phyloP scores from a whole-genome alignment of 2,888 invertebrate genomes.

The Sinotaia quadrata region DNA sequence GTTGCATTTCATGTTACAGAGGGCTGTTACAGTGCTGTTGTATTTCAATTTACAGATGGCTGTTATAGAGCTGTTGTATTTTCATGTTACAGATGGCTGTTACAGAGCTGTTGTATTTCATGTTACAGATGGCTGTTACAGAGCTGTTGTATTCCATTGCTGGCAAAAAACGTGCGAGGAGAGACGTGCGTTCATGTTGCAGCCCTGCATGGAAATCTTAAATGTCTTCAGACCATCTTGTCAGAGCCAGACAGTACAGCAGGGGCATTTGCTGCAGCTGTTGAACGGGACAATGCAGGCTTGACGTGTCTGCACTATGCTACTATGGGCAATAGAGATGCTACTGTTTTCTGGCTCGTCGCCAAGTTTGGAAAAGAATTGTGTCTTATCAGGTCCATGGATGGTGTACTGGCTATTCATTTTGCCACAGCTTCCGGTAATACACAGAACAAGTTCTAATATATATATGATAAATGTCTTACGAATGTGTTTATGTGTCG shows the following conservation, averaged over 20 bases:
- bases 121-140: conserved; percentile 41
- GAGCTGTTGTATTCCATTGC: conserved; percentile 33
- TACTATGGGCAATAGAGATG: conserved; percentile 34
- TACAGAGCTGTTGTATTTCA: too few species aligned
- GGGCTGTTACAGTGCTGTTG: conserved; percentile 39
- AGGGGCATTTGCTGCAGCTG: conserved; percentile 21
- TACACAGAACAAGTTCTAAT: neutral
- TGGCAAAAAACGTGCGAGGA: conserved; percentile 37
- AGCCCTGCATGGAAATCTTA: conserved; percentile 39
- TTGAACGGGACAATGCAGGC: conserved; percentile 40
- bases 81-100: too few species aligned
- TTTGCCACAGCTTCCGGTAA: conserved; percentile 45
- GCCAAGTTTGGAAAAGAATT: conserved; percentile 41
- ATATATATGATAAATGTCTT: neutral
- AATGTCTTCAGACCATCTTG: conserved; percentile 39
- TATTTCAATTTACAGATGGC: too few species aligned
- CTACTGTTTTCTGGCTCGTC: conserved; percentile 39
- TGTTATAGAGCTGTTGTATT: too few species aligned
- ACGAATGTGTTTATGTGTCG: too few species aligned
- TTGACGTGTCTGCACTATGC: conserved; percentile 46
- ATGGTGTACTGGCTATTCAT: conserved; percentile 42
- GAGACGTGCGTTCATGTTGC: conserved; percentile 44
- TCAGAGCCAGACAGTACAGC: conserved; percentile 16
- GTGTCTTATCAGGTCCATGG: conserved; percentile 35
- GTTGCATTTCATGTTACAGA: too few species aligned